Evolutionary conservation across 2,888 invertebrate genomes (phyloP).

Genomic region (Caenorhabditis uteleia): DNA sequence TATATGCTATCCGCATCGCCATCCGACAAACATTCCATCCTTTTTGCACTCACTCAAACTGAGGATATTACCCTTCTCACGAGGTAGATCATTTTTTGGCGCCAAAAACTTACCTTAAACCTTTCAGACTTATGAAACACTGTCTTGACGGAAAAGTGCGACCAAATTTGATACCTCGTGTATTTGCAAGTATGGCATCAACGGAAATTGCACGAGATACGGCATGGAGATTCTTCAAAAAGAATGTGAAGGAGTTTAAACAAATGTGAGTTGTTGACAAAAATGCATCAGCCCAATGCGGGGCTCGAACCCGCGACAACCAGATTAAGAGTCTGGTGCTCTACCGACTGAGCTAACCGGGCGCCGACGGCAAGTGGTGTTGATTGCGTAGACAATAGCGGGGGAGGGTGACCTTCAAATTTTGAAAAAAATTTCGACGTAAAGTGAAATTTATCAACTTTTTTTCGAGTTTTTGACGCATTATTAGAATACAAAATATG

Average conservation of each 20-base stretch:
- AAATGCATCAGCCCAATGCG: background rate
- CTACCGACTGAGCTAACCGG: background rate
- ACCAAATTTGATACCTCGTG: conserved; percentile 48
- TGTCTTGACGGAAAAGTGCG: conserved; percentile 50
- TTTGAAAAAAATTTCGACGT: no score
- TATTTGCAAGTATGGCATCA: conserved; percentile 29
- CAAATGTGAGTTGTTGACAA: conserved; percentile 28
- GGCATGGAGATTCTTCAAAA: conserved; percentile 54
- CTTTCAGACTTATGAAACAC: conserved; percentile 43
- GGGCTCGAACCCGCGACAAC: background rate
- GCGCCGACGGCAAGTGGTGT: no score
- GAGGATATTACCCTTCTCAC: background rate
- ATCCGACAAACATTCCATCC: no score
- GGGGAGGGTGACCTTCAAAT: background rate
- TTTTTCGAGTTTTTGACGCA: no score
- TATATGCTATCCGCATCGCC: no score
- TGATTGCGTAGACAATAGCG: no score
- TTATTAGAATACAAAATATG: no score
- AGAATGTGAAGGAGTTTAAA: conserved; percentile 43
- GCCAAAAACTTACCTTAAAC: no score
- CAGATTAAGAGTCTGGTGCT: background rate
- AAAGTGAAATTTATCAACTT: no score
- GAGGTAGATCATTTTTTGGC: no score
- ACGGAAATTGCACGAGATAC: conserved; percentile 36
- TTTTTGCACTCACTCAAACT: no score